Base-by-base conservation (phyloP, 1,140 invertebrate species). In the Chrysomallon squamiferum region DNA sequence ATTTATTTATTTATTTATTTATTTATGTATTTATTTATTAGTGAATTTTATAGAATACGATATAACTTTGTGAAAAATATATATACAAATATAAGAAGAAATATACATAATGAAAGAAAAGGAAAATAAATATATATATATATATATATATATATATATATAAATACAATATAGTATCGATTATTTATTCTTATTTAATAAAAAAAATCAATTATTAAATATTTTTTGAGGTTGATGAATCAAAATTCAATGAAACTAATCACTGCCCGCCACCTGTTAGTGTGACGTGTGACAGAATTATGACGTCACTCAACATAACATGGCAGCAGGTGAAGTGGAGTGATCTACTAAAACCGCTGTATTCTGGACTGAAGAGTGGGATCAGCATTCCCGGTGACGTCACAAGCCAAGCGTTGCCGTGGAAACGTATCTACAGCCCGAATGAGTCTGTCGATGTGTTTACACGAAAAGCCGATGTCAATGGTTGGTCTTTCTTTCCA, bases 331-430 rank as follows among this genome's bases (percentile, higher is more conserved):
- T 72, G 13, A 68, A 56, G 35, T 80, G 76, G 76, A 20, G 29
- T 22, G 75, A 80, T 59, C 67, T 80, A 1, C 64, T 65, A 18
- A 80, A 76, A 32, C 78, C 78, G 27, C 60, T 80, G 5, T 75
- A 76, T 43, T 78, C 76, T 2, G 78, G 75, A 0, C 27, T 56
- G 27, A 30, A 43, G 5, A 29, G 58, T 11, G 54, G 54, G n/a
- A 35, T 58, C 20, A 15, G 27, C 25, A 65, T 65, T 13, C 63
- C 63, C 3, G 63, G 63, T 3, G 56, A 65, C 38, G 29, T 65
- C 6, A 2, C 20, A 22, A 49, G 59, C 3, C 65, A 66, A 43
- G 65, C 65, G 11, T 35, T 56, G 58, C 33, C 58, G 18, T 66
- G 65, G 65, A 22, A 45, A 9, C 65, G 61, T 50, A 60, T 60